Evolutionary conservation across 2,888 invertebrate genomes (phyloP).

Genomic region (Synanthedon tipuliformis): DNA sequence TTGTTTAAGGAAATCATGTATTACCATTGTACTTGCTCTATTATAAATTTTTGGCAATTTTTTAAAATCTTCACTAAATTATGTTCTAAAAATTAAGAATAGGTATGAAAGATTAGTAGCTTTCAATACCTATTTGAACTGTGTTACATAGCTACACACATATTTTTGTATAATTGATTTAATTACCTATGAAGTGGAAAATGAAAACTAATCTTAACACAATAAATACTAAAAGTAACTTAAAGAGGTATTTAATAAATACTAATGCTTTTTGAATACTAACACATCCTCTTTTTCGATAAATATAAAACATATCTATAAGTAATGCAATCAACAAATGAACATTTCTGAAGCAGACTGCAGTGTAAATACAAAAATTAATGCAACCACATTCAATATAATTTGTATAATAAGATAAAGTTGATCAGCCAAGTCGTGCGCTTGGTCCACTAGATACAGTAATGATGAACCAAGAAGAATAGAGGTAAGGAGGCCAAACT

Average conservation of each 20-base stretch:
- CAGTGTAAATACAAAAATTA: slow-evolving; percentile 19
- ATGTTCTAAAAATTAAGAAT: no score
- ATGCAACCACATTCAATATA: slow-evolving; percentile 22
- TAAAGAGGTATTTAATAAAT: not conserved
- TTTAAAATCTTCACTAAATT: no score
- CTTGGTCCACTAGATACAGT: slow-evolving; percentile 59
- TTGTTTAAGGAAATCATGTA: no score
- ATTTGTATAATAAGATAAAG: slow-evolving; percentile 40
- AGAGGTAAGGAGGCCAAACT: no score
- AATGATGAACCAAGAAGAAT: no score
- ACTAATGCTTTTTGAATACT: not conserved
- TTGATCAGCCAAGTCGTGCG: slow-evolving; percentile 52
- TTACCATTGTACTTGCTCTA: no score
- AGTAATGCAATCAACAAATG: slow-evolving; percentile 43
- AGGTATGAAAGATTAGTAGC: no score
- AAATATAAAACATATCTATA: slow-evolving; percentile 42
- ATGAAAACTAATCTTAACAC: not conserved
- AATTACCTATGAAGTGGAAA: not conserved
- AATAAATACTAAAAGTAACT: not conserved
- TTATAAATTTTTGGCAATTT: no score
- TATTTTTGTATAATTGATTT: no score
- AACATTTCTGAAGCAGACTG: slow-evolving; percentile 20
- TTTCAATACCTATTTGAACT: no score
- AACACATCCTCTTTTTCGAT: slow-evolving; percentile 41
- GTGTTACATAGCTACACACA: not conserved